A percentile compares a stretch with the other conserved stretches of the same genome.
These are phyloP conservation scores for Caenorhabditis angaria DNA, from an alignment of 2,888 invertebrate genomes.

Conservation along the genomic window DNA sequence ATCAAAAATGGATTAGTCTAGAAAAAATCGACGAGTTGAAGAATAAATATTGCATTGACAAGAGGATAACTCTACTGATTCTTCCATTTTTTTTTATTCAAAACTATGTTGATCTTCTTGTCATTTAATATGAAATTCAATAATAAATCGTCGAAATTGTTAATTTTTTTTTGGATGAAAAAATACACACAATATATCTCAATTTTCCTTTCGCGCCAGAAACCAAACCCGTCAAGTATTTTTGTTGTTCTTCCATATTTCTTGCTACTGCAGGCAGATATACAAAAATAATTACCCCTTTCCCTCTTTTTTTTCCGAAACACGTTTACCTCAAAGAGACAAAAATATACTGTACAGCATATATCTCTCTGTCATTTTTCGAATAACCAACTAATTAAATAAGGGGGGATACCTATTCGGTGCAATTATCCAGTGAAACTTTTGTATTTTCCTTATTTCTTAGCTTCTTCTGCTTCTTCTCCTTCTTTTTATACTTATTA, in stretches of 20 bases:
- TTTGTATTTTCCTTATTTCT: neutral
- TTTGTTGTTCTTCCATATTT: neutral
- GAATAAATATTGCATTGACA: neutral
- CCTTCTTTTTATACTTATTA: neutral
- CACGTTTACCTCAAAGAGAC: slow-evolving; percentile 5
- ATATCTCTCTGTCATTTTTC: neutral
- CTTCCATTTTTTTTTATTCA: neutral
- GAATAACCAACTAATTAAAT: no score
- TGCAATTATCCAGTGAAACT: neutral
- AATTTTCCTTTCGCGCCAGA: no score
- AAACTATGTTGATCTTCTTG: neutral
- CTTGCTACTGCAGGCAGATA: neutral
- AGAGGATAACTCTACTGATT: neutral
- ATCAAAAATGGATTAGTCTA: neutral
- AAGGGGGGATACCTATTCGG: neutral
- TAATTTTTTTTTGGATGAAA: neutral
- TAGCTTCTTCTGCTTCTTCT: neutral
- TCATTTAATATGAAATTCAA: neutral
- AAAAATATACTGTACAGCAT: no score
- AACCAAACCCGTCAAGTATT: no score
- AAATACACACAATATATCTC: no score
- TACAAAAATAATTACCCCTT: neutral
- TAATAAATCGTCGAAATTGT: neutral
- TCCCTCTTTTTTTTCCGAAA: slow-evolving; percentile 1
- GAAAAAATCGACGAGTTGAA: neutral